phyloP scores from a whole-genome alignment of 1,140 invertebrate species.

The Polypedilum vanderplanki region DNA sequence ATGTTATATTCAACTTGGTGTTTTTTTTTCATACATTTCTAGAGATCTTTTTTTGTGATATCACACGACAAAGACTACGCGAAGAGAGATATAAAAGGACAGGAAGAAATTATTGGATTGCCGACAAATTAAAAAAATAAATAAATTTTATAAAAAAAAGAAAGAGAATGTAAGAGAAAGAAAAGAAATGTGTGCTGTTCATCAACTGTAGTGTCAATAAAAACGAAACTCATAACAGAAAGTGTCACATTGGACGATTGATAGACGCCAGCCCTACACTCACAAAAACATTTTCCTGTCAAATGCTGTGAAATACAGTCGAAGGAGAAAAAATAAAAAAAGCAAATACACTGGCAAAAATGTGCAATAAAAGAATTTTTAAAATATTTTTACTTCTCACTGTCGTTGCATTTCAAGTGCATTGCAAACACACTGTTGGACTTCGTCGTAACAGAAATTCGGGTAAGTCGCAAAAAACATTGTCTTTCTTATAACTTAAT shows the following conservation, averaged over 20 bases:
- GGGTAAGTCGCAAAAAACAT: not conserved
- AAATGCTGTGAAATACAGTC: not conserved
- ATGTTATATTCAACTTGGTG: not conserved
- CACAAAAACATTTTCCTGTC: not conserved
- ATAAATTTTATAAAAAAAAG: not conserved
- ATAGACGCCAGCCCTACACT: not conserved
- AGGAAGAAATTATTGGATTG: slow-evolving; percentile 9
- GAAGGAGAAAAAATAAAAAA: not conserved
- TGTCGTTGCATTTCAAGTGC: slow-evolving; percentile 20
- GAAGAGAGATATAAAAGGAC: slow-evolving; percentile 1
- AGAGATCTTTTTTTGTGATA: not conserved
- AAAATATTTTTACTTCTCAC: slow-evolving; percentile 1
- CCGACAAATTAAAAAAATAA: slow-evolving; percentile 19
- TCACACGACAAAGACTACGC: not conserved
- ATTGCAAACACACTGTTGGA: not conserved
- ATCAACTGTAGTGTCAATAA: slow-evolving; percentile 23
- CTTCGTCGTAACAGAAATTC: slow-evolving; percentile 7
- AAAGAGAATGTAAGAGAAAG: not conserved
- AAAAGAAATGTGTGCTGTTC: not conserved
- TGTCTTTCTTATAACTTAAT: not conserved
- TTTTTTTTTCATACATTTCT: not conserved
- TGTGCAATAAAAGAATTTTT: slow-evolving; percentile 15
- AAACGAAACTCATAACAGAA: not conserved
- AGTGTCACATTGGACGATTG: not conserved
- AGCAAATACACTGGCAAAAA: not conserved